Evolutionary conservation across 2,888 invertebrate genomes (phyloP).

Genomic region (Drosophila cracens): DNA sequence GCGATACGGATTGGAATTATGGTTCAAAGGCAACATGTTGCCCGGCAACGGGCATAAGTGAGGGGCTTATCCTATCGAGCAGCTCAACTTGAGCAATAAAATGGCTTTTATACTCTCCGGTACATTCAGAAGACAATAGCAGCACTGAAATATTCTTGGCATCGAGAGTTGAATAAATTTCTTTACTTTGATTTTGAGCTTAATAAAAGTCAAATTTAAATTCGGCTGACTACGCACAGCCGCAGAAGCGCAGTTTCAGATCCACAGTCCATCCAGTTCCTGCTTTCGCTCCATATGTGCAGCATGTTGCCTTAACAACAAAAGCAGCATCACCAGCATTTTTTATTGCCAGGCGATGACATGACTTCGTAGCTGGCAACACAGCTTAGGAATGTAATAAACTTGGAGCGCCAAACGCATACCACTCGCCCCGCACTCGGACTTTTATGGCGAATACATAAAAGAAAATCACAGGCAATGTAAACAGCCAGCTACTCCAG

Average conservation of each 20-base stretch:
- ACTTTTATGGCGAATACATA: conserved; percentile 71
- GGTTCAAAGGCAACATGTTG: conserved; percentile 69
- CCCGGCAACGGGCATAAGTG: conserved; percentile 74
- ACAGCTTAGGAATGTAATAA: conserved; percentile 72
- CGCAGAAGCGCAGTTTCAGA: neutral
- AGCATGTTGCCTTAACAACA: conserved; percentile 25
- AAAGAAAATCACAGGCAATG: conserved; percentile 67
- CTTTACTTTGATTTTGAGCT: conserved; percentile 76
- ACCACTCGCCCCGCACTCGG: conserved; percentile 25
- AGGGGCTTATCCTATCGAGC: conserved; percentile 76
- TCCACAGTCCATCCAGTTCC: neutral
- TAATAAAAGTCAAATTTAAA: conserved; percentile 80
- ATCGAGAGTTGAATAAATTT: conserved; percentile 68
- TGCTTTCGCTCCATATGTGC: conserved; percentile 39
- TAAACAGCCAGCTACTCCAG: conserved; percentile 25
- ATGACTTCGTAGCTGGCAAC: conserved; percentile 58
- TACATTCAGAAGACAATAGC: conserved; percentile 24
- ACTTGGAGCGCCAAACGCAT: conserved; percentile 44
- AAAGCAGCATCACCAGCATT: conserved; percentile 26
- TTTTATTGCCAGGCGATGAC: conserved; percentile 72
- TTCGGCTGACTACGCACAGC: conserved; percentile 78
- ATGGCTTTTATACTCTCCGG: conserved; percentile 69
- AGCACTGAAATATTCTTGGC: conserved; percentile 63
- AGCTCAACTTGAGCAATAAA: conserved; percentile 79
- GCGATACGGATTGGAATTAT: conserved; percentile 52